Percentiles rank a stretch among this genome's conserved stretches.
phyloP scores from a whole-genome alignment of 2,888 invertebrate species.

The Fabriciana adippe region DNA sequence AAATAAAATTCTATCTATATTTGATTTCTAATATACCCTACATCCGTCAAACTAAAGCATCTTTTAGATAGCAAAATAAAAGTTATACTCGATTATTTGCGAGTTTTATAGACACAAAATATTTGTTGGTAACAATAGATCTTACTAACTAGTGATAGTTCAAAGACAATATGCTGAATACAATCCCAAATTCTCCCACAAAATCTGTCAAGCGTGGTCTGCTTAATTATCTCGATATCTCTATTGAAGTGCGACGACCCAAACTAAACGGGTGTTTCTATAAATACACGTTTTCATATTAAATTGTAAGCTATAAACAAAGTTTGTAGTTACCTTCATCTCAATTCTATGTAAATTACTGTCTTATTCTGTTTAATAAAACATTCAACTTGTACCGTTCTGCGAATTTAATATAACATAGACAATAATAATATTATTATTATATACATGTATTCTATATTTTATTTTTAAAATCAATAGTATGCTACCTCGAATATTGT shows the following conservation, averaged over 20 bases:
- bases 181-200: slow-evolving; percentile 30
- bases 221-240: slow-evolving; percentile 33
- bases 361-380: background rate
- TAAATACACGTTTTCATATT: slow-evolving; percentile 12
- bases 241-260: slow-evolving; percentile 35
- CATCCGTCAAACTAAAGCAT: too few relatives aligned
- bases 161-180: slow-evolving; percentile 31
- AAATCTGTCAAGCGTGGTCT: slow-evolving; percentile 30
- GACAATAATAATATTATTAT: too few relatives aligned
- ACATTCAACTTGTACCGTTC: too few relatives aligned
- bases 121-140: slow-evolving; percentile 4
- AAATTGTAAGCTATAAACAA: slow-evolving; percentile 6
- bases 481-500: too few relatives aligned
- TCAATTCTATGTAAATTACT: background rate
- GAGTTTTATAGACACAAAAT: background rate
- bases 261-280: slow-evolving; percentile 15
- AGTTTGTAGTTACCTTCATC: background rate
- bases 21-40: background rate
- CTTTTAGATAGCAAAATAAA: too few relatives aligned
- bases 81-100: too few relatives aligned
- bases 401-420: too few relatives aligned
- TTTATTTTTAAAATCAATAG: too few relatives aligned
- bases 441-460: too few relatives aligned
- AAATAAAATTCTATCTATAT: background rate
- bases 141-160: slow-evolving; percentile 12